Base-by-base conservation (phyloP, 2,888 invertebrate species). In the Euphydryas editha region DNA sequence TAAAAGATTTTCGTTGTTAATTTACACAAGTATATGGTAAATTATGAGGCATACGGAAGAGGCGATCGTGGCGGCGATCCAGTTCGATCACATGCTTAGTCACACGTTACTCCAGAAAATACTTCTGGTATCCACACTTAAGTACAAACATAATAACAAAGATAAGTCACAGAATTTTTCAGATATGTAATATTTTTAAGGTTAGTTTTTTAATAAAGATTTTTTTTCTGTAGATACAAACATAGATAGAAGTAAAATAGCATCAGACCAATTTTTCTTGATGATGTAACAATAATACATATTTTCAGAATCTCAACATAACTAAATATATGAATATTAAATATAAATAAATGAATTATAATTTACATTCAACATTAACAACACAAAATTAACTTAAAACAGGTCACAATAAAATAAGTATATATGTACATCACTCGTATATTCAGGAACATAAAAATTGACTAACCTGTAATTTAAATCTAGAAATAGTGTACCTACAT, bases 361-460 rank as follows among this genome's bases (percentile, higher is more conserved):
- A 54, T 17, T 17, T 10, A 36, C 36, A 17, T 11, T 7, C 21
- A 2, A 30, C n/a, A 17, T 36, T 36, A 1, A 36, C 17, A 30
- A 11, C 10, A 36, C 18, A 36, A n/a, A 54, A 36, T 21, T 17
- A 17, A 54, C 30, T 30, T 10, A 54, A 51, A 49, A 21, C n/a
- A 10, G 1, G 54, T 54, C 54, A 54, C 54, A 54, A 54, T 30
- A 36, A 30, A 24, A 44, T 47, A n/a, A n/a, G 15, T 20, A 49
- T 18, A 13, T 49, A 21, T 20, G 15, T 15, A 24, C 8, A 54
- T 30, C 54, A 36, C 54, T 36, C 36, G 36, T 11, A 2, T 36
- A 30, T 54, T 54, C 30, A 51, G 51, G 21, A 51, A 51, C 51
- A 51, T 24, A 51, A 51, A 51, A 51, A 51, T 54, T 54, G 1